These are phyloP conservation scores for Crax fasciolata DNA, from an alignment of 2,797 vertebrate species.

Conservation along the genomic window DNA sequence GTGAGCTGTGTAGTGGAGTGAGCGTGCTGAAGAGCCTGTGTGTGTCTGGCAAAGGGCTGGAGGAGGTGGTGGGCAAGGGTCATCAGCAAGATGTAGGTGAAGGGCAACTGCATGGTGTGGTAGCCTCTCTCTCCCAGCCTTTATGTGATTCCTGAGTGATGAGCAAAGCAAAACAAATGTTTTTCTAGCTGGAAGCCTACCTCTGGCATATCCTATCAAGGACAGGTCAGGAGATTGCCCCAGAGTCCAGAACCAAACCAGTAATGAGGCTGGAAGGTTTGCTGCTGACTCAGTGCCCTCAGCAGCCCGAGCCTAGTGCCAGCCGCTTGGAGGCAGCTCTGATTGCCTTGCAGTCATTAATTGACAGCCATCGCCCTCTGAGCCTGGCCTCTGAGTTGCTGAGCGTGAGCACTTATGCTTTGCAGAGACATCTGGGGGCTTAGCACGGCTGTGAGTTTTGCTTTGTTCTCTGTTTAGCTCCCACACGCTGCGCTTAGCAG, in stretches of 20 bases:
- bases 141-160: neutral
- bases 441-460: neutral
- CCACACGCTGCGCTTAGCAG: rapidly evolving
- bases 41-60: neutral
- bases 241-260: neutral
- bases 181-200: neutral
- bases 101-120: rapidly evolving
- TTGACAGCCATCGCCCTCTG: neutral
- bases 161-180: neutral
- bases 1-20: too few species aligned
- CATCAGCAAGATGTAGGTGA: neutral
- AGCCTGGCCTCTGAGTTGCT: neutral
- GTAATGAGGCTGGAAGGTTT: neutral
- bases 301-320: neutral
- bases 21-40: rapidly evolving
- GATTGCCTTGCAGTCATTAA: neutral
- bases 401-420: neutral
- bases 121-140: neutral
- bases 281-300: neutral
- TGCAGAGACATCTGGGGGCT: neutral
- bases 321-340: neutral
- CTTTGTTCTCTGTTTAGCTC: neutral
- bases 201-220: neutral
- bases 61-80: neutral
- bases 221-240: neutral